Base-by-base conservation (phyloP, 2,888 invertebrate genomes). In the Pherbina coryleti region DNA sequence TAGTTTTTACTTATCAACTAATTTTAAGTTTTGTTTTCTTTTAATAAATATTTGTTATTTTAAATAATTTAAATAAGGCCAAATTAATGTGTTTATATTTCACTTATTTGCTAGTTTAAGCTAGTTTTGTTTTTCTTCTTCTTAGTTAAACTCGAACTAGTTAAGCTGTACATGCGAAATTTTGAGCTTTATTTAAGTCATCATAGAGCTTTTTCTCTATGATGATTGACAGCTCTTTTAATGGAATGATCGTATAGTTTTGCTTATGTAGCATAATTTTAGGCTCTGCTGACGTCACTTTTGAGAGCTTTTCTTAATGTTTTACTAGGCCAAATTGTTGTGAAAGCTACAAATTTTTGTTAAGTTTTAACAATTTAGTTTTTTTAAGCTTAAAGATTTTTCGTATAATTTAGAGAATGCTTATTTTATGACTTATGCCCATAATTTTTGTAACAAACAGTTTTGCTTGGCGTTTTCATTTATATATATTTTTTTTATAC, bases 51-150 rank as follows among this genome's bases (percentile, higher is more conserved):
- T 17, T n/a, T 77, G 76, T 72, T 64, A 67, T 75, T 72, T 84
- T 84, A 83, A 85, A 86, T 86, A 86, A 85, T 85, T 79, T 85
- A 84, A 86, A 85, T 87, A 87, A 87, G 87, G 87, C 87, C 87
- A 88, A 87, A 87, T 87, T 85, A 87, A 87, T 88, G 79, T 84
- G 80, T 80, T 37, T 79, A 78, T 79, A 77, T 76, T 25, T 60
- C 28, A 64, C 66, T 66, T 75, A 44, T 69, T 49, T 44, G 17
- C 22, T 62, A 60, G 62, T 75, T 80, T 75, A 44, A 67, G 31
- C 77, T 74, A 76, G 70, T 22, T 71, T 76, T 22, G 49, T 64
- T 53, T 75, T 31, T 22, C 19, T 49, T 53, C 31, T 44, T 67
- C 19, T 44, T 8, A 14, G 22, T 37, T 25, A 5, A 22, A 64